Conservation (phyloP, 2,888 invertebrate species). For the Philhelius pedissequus region DNA sequence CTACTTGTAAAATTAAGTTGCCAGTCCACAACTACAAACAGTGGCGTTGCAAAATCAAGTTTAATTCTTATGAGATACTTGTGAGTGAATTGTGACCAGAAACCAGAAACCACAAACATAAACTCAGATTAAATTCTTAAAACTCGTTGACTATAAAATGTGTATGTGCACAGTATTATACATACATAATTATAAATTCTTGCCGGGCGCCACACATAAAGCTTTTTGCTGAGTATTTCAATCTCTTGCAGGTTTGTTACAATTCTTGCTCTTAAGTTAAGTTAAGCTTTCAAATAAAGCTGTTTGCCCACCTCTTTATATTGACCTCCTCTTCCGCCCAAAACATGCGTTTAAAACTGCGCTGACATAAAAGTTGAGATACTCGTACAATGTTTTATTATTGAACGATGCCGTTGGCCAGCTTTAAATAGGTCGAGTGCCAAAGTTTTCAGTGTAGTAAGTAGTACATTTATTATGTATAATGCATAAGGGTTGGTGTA, state of each 20-base stretch:
- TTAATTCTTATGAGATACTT: conserved; percentile 11
- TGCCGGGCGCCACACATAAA: neutral
- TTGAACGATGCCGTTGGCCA: neutral
- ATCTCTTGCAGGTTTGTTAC: neutral
- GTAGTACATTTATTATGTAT: neutral
- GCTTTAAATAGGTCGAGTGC: neutral
- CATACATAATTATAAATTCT: neutral
- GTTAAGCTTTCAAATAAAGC: conserved; percentile 29
- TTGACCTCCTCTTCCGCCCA: neutral
- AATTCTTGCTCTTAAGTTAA: neutral
- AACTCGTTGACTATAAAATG: neutral
- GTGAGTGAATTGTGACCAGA: no score
- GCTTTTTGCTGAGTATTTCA: neutral
- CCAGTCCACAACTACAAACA: neutral
- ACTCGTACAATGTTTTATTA: no score
- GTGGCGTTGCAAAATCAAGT: neutral
- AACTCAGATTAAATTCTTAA: conserved; percentile 43
- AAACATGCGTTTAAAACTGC: neutral
- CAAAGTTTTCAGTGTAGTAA: no score
- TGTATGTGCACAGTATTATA: neutral
- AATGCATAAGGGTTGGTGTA: no score
- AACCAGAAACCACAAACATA: conserved; percentile 20
- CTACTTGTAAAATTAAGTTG: conserved; percentile 20
- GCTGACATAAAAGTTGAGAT: neutral
- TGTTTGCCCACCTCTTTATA: neutral